phyloP scores from a whole-genome alignment of 2,113 vertebrate genomes.

The Poeciliopsis occidentalis region DNA sequence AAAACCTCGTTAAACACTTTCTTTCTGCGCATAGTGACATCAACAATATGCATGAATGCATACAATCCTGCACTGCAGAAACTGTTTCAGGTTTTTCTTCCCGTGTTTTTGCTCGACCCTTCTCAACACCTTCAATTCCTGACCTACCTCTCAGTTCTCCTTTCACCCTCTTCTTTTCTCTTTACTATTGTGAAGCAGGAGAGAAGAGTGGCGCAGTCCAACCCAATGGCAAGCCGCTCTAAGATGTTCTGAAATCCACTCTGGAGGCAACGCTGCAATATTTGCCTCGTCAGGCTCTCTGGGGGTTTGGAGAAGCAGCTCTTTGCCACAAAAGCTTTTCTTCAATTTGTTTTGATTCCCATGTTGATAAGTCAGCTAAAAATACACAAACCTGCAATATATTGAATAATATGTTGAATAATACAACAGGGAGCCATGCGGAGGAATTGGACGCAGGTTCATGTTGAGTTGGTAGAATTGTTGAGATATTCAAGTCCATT shows the following conservation, averaged over 20 bases:
- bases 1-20: constrained; percentile 55
- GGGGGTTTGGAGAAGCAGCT: background rate
- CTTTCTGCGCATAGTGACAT: constrained; percentile 44
- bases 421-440: too few species aligned
- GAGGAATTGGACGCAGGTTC: too few species aligned
- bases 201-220: constrained; percentile 2
- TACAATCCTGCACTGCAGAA: constrained; percentile 4
- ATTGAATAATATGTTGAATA: background rate
- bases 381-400: background rate
- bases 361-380: background rate
- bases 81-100: constrained; percentile 1
- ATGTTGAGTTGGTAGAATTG: too few species aligned
- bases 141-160: constrained; percentile 4
- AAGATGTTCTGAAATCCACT: constrained; percentile 18
- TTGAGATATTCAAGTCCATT: too few species aligned
- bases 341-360: background rate
- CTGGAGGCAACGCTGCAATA: background rate
- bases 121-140: constrained; percentile 10
- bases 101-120: background rate
- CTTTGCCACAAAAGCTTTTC: constrained; percentile 11
- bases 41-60: background rate
- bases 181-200: constrained; percentile 9
- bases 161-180: constrained; percentile 7
- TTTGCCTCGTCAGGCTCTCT: constrained; percentile 8
- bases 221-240: background rate